A percentile compares a stretch with the other conserved stretches of the same genome.
Conservation (phyloP, 2,797 vertebrate species). For the Spinibarbus caldwelli region DNA sequence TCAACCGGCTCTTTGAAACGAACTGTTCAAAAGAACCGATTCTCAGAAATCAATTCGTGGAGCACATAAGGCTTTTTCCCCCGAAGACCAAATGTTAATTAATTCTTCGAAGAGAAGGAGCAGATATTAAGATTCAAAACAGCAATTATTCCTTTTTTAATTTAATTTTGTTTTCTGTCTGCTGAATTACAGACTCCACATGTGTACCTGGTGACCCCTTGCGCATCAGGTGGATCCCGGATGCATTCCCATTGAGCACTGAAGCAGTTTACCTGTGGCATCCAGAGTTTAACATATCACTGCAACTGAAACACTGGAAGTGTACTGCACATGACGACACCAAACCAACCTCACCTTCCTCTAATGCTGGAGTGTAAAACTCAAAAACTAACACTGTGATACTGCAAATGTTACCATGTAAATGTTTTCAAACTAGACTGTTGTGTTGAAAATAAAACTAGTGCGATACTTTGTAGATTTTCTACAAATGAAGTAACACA, state of each 20-base stretch:
- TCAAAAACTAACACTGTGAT: slow-evolving; percentile 2
- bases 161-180: slow-evolving; percentile 5
- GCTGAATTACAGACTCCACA: slow-evolving; percentile 26
- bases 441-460: not conserved
- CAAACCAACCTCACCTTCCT: slow-evolving; percentile 10
- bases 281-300: slow-evolving; percentile 34
- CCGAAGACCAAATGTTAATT: not conserved
- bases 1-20: not conserved
- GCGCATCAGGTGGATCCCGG: slow-evolving; percentile 1
- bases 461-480: not conserved
- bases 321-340: not conserved
- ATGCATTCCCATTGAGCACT: not conserved
- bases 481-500: not conserved
- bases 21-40: slow-evolving; percentile 4
- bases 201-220: slow-evolving; percentile 24
- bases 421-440: slow-evolving; percentile 4
- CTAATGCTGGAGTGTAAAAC: slow-evolving; percentile 5
- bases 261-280: slow-evolving; percentile 6
- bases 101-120: not conserved
- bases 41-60: not conserved
- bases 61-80: not conserved
- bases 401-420: not conserved
- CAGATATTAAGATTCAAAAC: not conserved
- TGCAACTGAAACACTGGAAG: slow-evolving; percentile 9
- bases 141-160: not conserved